Evolutionary conservation across 2,113 vertebrate genomes (phyloP).

Genomic region (Pachypanchax playfairii): DNA sequence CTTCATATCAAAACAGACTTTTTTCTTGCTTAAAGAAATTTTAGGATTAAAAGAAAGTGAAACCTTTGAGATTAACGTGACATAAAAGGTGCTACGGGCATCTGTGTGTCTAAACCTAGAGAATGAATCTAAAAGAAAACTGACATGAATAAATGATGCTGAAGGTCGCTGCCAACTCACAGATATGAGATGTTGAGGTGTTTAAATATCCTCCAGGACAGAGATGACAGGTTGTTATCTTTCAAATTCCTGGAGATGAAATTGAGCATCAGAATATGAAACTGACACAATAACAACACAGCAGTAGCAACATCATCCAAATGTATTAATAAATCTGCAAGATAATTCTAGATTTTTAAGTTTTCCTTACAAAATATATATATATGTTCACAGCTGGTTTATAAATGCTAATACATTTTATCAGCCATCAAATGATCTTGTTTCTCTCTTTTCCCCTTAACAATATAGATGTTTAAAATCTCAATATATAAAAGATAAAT

Average conservation of each 20-base stretch:
- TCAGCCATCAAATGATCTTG: too few species aligned
- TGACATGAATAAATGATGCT: conserved; percentile 23
- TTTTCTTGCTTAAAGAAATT: neutral
- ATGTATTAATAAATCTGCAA: neutral
- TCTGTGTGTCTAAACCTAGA: conserved; percentile 5
- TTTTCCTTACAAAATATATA: too few species aligned
- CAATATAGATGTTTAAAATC: too few species aligned
- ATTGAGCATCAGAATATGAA: conserved; percentile 23
- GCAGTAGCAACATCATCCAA: too few species aligned
- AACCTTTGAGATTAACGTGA: conserved; percentile 1
- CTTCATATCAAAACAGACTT: too few species aligned
- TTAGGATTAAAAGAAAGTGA: neutral
- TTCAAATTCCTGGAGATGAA: conserved; percentile 89
- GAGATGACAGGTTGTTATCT: conserved; percentile 92
- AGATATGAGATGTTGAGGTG: conserved; percentile 92
- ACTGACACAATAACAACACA: conserved; percentile 27
- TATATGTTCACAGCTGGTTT: too few species aligned
- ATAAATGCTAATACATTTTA: too few species aligned
- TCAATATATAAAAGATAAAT: too few species aligned
- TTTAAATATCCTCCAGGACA: conserved; percentile 92
- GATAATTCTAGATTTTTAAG: too few species aligned
- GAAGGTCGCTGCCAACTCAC: conserved; percentile 83
- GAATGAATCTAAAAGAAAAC: conserved; percentile 10
- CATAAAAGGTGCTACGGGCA: conserved; percentile 1
- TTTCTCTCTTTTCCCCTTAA: too few species aligned